These are phyloP conservation scores for Congeria kusceri DNA, from an alignment of 2,888 invertebrate genomes.

Conservation along the genomic window DNA sequence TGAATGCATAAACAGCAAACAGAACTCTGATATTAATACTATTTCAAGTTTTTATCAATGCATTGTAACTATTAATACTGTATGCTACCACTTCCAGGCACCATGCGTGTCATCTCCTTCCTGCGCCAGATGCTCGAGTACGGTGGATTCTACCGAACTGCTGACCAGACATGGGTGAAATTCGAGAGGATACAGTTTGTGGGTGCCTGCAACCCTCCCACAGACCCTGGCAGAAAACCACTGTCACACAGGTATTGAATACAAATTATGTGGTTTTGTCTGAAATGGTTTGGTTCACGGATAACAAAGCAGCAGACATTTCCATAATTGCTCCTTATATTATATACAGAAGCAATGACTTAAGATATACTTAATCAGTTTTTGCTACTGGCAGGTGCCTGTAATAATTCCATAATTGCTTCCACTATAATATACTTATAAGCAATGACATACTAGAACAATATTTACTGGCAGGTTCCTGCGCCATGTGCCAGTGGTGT, in stretches of 20 bases:
- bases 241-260: conserved; percentile 91
- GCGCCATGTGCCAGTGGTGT: conserved; percentile 98
- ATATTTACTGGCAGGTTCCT: conserved; percentile 86
- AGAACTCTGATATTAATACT: too few species aligned
- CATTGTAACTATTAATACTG: too few species aligned
- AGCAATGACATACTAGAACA: too few species aligned
- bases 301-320: too few species aligned
- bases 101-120: conserved; percentile 99
- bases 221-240: conserved; percentile 99
- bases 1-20: too few species aligned
- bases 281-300: background rate
- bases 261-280: background rate
- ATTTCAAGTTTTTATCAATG: too few species aligned
- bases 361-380: too few species aligned
- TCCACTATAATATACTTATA: too few species aligned
- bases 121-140: conserved; percentile 98
- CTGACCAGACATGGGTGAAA: conserved; percentile 98
- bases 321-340: too few species aligned
- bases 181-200: conserved; percentile 99
- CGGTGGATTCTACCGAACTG: conserved; percentile 87
- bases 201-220: conserved; percentile 99
- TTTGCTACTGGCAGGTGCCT: too few species aligned
- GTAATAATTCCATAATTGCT: too few species aligned
- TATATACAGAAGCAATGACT: too few species aligned
- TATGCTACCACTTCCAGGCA: conserved; percentile 81